Base-by-base conservation (phyloP, 2,113 vertebrate species). In the Pelobates fuscus region DNA sequence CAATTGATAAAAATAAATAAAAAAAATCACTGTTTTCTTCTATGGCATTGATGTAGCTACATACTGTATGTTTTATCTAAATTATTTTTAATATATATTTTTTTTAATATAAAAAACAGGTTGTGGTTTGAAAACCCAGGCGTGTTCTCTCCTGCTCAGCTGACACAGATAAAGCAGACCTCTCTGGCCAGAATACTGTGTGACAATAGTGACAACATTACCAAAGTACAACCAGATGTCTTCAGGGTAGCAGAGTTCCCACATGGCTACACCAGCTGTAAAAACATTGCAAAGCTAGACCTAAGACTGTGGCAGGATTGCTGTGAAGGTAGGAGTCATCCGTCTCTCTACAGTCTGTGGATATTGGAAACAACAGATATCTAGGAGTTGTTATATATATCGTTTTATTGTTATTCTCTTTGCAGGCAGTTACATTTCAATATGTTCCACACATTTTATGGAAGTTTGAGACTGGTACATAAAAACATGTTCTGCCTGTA, bases 291-390 rank as follows among this genome's bases (percentile, higher is more conserved):
- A 71, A 92, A 92, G 57, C 84, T 98, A 21, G 97, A 99, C 86
- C 91, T 99, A 68, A 91, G 97, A 7, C 91, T 98, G 92, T 99
- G 97, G 97, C 96, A 98, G 84, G 97, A 99, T 88, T 99, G 97
- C 84, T 99, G 97, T 65, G 96, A 99, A 92, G 97, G 97, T 98
- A 70, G 24, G 82, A 81, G 32, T 41, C 32, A 41, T 6, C 2
- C 23, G 46, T 8, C 2, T n/a, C n/a, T n/a, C n/a, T 17, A 21
- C 60, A 37, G 30, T 21, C n/a, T n/a, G n/a, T n/a, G 49, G 21
- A 52, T 3, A 8, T n/a, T 52, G n/a, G n/a, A n/a, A n/a, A n/a
- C n/a, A n/a, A n/a, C n/a, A n/a, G n/a, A n/a, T n/a, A n/a, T n/a
- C 11, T 1, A 49, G 15, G 10, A 1, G 5, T 49, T 49, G 5